These are phyloP conservation scores for Cyanoderma ruficeps DNA, from an alignment of 2,113 vertebrate species.

Conservation along the genomic window DNA sequence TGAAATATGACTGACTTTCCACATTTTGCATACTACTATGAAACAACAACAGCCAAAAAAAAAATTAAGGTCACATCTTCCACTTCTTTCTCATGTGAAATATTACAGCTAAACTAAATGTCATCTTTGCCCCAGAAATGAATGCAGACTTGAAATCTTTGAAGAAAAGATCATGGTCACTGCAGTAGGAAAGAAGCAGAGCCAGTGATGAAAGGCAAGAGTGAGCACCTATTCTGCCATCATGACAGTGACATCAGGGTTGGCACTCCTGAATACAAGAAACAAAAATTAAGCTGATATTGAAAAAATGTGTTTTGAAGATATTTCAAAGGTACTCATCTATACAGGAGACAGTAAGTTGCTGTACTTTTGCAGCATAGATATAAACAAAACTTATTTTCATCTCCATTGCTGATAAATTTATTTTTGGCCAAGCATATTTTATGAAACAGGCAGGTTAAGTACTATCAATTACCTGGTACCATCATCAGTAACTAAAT, in stretches of 20 bases:
- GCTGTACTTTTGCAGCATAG: not conserved
- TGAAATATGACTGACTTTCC: constrained; percentile 51
- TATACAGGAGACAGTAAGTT: not conserved
- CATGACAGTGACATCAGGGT: accelerated
- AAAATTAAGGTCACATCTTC: not conserved
- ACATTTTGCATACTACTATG: constrained; percentile 33
- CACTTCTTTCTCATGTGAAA: not conserved
- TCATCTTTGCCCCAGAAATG: not conserved
- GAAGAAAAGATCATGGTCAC: not conserved
- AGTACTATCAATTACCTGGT: not conserved
- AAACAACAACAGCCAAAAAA: not conserved
- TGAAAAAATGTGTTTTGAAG: not conserved
- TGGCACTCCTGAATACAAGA: not conserved
- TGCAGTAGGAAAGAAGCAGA: not conserved
- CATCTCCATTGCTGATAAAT: not conserved
- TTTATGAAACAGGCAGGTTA: not conserved
- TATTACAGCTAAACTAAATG: not conserved
- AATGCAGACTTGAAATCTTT: not conserved
- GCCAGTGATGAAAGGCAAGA: not conserved
- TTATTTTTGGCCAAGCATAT: not conserved
- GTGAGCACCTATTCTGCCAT: not conserved
- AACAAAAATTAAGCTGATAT: not conserved
- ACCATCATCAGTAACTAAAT: not conserved
- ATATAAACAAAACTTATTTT: not conserved
- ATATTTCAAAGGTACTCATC: not conserved